Base-by-base conservation (phyloP, 2,888 invertebrate species). In the Chymomyza amoena region DNA sequence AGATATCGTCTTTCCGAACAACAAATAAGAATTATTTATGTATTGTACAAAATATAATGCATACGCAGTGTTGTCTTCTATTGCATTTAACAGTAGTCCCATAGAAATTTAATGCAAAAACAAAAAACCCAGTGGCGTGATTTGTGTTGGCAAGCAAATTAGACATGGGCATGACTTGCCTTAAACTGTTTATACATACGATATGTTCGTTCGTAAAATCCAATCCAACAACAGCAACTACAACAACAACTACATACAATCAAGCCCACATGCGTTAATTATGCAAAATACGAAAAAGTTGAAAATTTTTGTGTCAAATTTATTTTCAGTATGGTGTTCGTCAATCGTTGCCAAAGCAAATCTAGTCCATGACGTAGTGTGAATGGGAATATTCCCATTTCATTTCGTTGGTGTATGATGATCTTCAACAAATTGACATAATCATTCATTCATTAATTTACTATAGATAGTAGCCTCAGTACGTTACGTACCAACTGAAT, bases 71-170 rank as follows among this genome's bases (percentile, higher is more conserved):
- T 66, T 25, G 51, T n/a, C 59, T 54, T n/a, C 59, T 32, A 25
- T 39, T 68, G 36, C 69, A 52, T 20, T 36, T 10, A 5, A 36
- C 32, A 6, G 39, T 60, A 59, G 32, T 68, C 6, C 13, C 39
- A 45, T 13, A 5, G 6, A 13, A 45, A 45, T 45, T 45, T 13
- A 45, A 1, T 45, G 25, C 32, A 70, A 67, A 60, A 69, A 32
- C 18, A 45, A 73, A 77, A 61, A 20, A 69, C 67, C 61, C 52
- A 32, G 69, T 83, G 87, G 83, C 87, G 88, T 83, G 87, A 83
- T 82, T 72, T 68, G 61, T 68, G 61, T 32, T 80, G 78, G 70
- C 84, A 69, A 73, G 69, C 68, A 52, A 70, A 72, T 73, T 52
- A 57, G 51, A 70, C 52, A 74, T 70, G 66, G 56, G 60, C 68